phyloP scores from a whole-genome alignment of 2,113 vertebrate species.

The Spheniscus mendiculus region DNA sequence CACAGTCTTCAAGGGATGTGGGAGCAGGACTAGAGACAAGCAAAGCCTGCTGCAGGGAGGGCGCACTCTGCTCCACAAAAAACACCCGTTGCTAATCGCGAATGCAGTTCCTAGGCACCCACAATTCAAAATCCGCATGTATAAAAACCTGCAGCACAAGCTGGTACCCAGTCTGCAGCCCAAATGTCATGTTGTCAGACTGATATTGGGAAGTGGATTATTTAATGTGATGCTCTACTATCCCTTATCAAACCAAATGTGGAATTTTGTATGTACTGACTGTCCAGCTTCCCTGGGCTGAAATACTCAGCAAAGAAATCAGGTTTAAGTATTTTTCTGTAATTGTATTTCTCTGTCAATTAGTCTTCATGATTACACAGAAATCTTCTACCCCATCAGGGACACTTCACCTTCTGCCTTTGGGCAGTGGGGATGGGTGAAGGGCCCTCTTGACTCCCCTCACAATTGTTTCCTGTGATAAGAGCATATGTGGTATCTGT shows the following conservation, averaged over 20 bases:
- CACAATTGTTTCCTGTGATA: neutral
- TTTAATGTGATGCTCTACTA: neutral
- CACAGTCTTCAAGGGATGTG: neutral
- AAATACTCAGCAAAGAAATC: neutral
- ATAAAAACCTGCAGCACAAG: neutral
- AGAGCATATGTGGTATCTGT: neutral
- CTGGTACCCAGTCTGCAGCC: neutral
- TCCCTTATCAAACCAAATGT: neutral
- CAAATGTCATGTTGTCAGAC: neutral
- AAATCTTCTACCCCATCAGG: fast-evolving
- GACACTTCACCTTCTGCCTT: neutral
- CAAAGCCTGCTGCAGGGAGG: neutral
- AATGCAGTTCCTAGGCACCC: neutral
- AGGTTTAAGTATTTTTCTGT: neutral
- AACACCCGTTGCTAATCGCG: fast-evolving
- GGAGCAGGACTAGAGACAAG: neutral
- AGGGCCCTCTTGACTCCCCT: neutral
- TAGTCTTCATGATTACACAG: too few species aligned
- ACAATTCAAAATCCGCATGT: neutral
- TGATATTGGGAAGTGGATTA: neutral
- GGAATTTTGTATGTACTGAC: neutral
- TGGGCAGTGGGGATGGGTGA: neutral
- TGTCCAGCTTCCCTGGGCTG: neutral
- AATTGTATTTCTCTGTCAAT: neutral
- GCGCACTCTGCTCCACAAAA: neutral